Conservation (phyloP, 1,140 invertebrate genomes). For the Xylocopa sonorina region DNA sequence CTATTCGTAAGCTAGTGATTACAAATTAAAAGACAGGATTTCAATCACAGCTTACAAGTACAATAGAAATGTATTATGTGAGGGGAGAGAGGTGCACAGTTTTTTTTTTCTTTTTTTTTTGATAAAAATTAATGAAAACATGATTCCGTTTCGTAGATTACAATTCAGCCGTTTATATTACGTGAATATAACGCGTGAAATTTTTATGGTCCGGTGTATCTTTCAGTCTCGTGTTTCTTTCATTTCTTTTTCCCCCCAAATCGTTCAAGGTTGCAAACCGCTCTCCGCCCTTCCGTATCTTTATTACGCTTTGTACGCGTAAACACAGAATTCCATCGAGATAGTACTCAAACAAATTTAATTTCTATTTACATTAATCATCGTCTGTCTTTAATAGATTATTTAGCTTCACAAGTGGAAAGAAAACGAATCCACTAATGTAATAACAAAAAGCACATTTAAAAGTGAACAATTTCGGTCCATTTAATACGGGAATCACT, state of each 20-base stretch:
- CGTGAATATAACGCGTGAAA: conserved; percentile 35
- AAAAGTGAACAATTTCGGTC: conserved; percentile 35
- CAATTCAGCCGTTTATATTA: background rate
- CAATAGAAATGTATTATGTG: conserved; percentile 54
- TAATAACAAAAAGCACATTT: conserved; percentile 41
- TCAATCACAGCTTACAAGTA: conserved; percentile 69
- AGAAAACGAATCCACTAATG: conserved; percentile 62
- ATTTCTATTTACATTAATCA: conserved; percentile 69
- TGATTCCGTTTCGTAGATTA: conserved; percentile 8
- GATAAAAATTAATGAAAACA: conserved; percentile 33
- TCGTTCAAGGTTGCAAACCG: conserved; percentile 63
- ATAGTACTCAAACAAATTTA: conserved; percentile 69
- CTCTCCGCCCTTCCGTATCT: conserved; percentile 58
- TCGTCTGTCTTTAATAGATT: conserved; percentile 39
- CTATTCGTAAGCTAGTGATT: conserved; percentile 60
- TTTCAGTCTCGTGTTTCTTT: conserved; percentile 67
- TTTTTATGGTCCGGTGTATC: conserved; percentile 60
- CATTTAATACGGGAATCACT: conserved; percentile 31
- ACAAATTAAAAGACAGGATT: conserved; percentile 68
- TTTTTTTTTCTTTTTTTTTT: too few relatives aligned
- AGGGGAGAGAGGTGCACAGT: conserved; percentile 67
- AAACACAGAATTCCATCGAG: conserved; percentile 61
- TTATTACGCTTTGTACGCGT: conserved; percentile 48
- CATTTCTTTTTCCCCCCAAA: too few relatives aligned
- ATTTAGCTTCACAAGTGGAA: conserved; percentile 48